Conservation (phyloP, 2,888 invertebrate genomes). For the Eupeodes luniger region DNA sequence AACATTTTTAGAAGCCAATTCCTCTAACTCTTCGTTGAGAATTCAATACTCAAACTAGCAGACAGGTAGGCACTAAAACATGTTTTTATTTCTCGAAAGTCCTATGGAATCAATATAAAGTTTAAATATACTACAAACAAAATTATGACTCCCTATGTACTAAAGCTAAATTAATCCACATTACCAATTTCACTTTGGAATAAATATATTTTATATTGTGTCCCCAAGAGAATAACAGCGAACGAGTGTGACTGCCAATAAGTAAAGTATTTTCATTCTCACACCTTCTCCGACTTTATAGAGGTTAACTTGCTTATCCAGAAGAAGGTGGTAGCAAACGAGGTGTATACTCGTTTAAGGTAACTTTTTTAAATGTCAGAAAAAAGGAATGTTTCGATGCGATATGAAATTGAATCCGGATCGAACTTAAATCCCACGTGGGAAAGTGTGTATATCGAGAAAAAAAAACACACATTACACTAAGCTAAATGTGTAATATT, state of each 20-base stretch:
- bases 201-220: neutral
- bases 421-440: constrained; percentile 41
- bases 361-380: neutral
- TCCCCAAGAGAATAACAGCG: neutral
- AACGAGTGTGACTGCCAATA: neutral
- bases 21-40: too few species aligned
- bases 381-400: constrained; percentile 25
- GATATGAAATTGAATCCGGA: constrained; percentile 60
- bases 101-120: too few species aligned
- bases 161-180: neutral
- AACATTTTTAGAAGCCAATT: too few species aligned
- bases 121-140: neutral
- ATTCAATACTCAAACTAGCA: too few species aligned
- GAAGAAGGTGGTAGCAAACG: neutral
- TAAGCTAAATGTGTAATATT: neutral
- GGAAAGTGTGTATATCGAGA: neutral
- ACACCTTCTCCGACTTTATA: neutral
- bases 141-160: neutral
- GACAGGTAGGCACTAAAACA: too few species aligned
- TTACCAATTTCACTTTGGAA: neutral
- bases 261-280: constrained; percentile 3
- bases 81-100: too few species aligned
- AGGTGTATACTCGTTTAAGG: neutral
- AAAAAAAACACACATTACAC: constrained; percentile 6
- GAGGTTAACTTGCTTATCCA: neutral